Evolutionary conservation across 2,113 vertebrate species (phyloP).

Genomic region (Haliaeetus leucogaster): DNA sequence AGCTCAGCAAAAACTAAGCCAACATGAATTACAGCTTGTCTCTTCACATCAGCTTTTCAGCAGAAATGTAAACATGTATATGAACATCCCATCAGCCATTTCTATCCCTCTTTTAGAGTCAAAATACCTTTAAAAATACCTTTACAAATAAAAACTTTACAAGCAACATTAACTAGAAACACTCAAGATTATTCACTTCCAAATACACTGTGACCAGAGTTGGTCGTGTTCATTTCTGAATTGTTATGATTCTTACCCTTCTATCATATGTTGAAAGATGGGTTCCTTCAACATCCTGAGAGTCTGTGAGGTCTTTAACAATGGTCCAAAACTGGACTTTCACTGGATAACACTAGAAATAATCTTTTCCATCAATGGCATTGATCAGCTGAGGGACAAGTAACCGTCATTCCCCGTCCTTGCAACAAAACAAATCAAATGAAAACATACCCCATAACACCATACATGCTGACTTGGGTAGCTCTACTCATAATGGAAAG

Average conservation of each 20-base stretch:
- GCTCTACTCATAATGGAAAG: not conserved
- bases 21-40: not conserved
- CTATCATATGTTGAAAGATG: not conserved
- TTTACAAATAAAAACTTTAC: not conserved
- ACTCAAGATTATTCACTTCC: not conserved
- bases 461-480: not conserved
- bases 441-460: not conserved
- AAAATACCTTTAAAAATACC: not conserved
- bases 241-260: not conserved
- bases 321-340: not conserved
- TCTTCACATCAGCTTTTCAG: not conserved
- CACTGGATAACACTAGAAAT: not conserved
- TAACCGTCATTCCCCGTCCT: not conserved
- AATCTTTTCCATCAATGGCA: not conserved
- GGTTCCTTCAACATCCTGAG: not conserved
- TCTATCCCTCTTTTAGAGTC: not conserved
- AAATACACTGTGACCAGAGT: not conserved
- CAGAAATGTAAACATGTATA: not conserved
- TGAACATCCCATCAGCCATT: not conserved
- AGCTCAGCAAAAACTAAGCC: not conserved
- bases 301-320: not conserved
- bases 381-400: not conserved
- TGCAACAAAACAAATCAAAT: not conserved
- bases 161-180: not conserved
- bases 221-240: not conserved